Evolutionary conservation across 2,113 vertebrate species (phyloP).

Genomic region (Cyrtonyx montezumae): DNA sequence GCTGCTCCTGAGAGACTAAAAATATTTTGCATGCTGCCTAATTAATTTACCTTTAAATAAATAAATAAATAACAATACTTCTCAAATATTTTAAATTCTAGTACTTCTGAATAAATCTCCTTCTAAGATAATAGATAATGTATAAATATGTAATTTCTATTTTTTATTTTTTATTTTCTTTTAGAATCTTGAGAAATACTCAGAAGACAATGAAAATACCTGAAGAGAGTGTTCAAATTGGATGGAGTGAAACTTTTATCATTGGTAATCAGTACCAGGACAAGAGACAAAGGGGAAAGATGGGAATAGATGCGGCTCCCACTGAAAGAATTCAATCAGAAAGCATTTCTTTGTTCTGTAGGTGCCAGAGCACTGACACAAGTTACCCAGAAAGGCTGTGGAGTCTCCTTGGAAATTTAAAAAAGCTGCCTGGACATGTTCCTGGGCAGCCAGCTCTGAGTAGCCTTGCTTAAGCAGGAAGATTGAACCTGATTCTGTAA

Average conservation of each 20-base stretch:
- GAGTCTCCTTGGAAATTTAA: not conserved
- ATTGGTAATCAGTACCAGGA: not conserved
- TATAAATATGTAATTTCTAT: not conserved
- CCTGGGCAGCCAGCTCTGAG: not conserved
- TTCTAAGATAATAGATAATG: not conserved
- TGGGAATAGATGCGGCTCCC: not conserved
- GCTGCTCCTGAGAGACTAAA: not conserved
- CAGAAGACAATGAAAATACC: not conserved
- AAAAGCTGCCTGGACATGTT: not conserved
- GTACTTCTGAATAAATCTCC: not conserved
- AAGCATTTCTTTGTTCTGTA: not conserved
- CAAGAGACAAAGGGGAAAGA: not conserved
- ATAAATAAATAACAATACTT: not conserved
- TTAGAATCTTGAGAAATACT: not conserved
- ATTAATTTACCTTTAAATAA: too few relatives aligned
- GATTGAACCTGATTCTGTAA: not conserved
- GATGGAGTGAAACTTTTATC: not conserved
- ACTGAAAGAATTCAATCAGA: not conserved
- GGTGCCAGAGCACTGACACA: not conserved
- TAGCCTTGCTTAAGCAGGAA: not conserved
- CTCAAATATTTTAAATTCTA: not conserved
- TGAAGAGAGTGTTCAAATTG: not conserved
- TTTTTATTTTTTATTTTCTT: not conserved
- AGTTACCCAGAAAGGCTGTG: not conserved
- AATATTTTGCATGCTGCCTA: too few relatives aligned